These are phyloP conservation scores for Brachypalpus laphriformis DNA, from an alignment of 2,888 invertebrate genomes.

Conservation along the genomic window DNA sequence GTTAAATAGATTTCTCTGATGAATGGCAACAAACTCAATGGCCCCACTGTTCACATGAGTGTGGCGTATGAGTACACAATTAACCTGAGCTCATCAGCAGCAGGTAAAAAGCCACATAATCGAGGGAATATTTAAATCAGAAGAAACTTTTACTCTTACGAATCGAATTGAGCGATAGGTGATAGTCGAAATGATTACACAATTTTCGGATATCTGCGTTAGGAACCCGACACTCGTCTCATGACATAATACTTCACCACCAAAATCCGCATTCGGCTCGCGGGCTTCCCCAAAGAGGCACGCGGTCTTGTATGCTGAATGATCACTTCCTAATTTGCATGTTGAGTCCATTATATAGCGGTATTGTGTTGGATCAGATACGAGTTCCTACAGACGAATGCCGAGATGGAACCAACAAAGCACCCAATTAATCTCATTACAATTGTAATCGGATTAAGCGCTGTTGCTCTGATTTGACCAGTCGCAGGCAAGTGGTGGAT, in stretches of 20 bases:
- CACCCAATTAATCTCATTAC: slow-evolving; percentile 22
- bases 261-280: slow-evolving; percentile 36
- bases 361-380: not conserved
- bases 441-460: slow-evolving; percentile 22
- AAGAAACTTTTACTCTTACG: slow-evolving; percentile 56
- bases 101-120: slow-evolving; percentile 18
- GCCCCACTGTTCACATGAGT: not conserved
- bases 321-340: slow-evolving; percentile 27
- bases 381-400: too few species aligned
- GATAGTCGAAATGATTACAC: slow-evolving; percentile 24
- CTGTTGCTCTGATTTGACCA: not conserved
- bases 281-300: slow-evolving; percentile 16
- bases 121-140: slow-evolving; percentile 35
- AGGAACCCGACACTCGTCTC: not conserved
- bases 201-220: slow-evolving; percentile 23
- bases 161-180: slow-evolving; percentile 8
- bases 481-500: not conserved
- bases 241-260: slow-evolving; percentile 30
- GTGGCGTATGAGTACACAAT: not conserved
- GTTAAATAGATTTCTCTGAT: not conserved
- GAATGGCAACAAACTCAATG: not conserved
- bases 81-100: slow-evolving; percentile 19
- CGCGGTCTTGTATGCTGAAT: not conserved
- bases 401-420: not conserved
- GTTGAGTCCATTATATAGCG: slow-evolving; percentile 4